Evolutionary conservation across 1,140 invertebrate genomes (phyloP), one percentile per base, ranked within the genome.

Genomic region (Zophobas atratus): DNA sequence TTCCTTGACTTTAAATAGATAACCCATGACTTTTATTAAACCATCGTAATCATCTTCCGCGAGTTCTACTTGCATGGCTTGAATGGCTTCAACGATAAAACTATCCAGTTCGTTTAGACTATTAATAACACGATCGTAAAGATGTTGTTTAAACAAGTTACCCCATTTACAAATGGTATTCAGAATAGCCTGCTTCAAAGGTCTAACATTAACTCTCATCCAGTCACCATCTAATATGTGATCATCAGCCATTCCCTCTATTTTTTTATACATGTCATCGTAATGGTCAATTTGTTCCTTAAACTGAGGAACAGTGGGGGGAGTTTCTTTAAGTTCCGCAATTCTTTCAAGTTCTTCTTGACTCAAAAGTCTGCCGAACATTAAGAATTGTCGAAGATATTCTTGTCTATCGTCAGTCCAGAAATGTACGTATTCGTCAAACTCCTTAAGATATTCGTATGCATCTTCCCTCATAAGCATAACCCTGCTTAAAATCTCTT

Each of bases 161-260:
- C 95, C 95, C 97, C 97, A 99, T 87, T 96, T 96, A 82, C 96
- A 93, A 63, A 97, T 93, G 33, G 93, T 95, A 85, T 97, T 97
- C 46, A 99, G 88, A 34, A 99, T 90, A 57, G 94, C 93, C 87
- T 98, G 95, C 77, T 96, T 93, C 86, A 98, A 97, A 77, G 96
- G 96, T 83, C 92, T 90, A 6, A 97, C 90, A 87, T 99, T 95
- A 6, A 99, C 92, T 36, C 82, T 46, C 43, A 86, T 76, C 86
- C 86, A 87, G 35, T 80, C 79, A 33, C 77, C 79, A 5, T 78
- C 57, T 6, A 86, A 76, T 8, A 85, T 81, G 46, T 83, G 82
- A 55, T 85, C 82, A 1, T 79, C 77, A 36, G 79, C 78, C 36
- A 86, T 83, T 63, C 76, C 53, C 75, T 86, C 83, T 1, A 85